phyloP scores from a whole-genome alignment of 1,140 invertebrate species.

The Cotesia chilonis region DNA sequence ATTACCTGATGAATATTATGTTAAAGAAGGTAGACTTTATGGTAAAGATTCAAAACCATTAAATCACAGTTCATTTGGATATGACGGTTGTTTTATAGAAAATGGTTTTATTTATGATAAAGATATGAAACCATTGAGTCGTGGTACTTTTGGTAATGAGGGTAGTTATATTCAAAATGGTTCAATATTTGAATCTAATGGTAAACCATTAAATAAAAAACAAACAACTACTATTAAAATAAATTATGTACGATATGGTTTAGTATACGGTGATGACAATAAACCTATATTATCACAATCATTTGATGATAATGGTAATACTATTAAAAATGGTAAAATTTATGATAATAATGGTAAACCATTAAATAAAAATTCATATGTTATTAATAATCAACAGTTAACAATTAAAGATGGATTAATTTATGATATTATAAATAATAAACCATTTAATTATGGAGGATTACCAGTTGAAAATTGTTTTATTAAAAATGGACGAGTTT shows the following conservation, averaged over 20 bases:
- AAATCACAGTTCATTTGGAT: constrained; percentile 58
- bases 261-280: constrained; percentile 56
- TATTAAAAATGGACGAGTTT: constrained; percentile 56
- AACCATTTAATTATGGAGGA: constrained; percentile 51
- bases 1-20: constrained; percentile 52
- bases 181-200: constrained; percentile 48
- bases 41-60: constrained; percentile 56
- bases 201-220: constrained; percentile 53
- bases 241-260: constrained; percentile 55
- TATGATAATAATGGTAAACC: constrained; percentile 52
- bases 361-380: constrained; percentile 49
- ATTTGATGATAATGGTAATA: constrained; percentile 54
- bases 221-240: constrained; percentile 49
- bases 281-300: constrained; percentile 53
- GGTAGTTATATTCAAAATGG: constrained; percentile 58
- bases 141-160: constrained; percentile 56
- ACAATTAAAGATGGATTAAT: constrained; percentile 58
- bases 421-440: constrained; percentile 47
- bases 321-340: constrained; percentile 56
- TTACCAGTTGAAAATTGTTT: constrained; percentile 52
- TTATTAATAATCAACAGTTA: constrained; percentile 44
- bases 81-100: constrained; percentile 54
- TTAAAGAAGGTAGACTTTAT: constrained; percentile 55
- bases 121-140: constrained; percentile 52
- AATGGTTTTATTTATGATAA: constrained; percentile 58